These are phyloP conservation scores for Drosophila paranaensis DNA, from an alignment of 2,888 invertebrate genomes.

Conservation along the genomic window DNA sequence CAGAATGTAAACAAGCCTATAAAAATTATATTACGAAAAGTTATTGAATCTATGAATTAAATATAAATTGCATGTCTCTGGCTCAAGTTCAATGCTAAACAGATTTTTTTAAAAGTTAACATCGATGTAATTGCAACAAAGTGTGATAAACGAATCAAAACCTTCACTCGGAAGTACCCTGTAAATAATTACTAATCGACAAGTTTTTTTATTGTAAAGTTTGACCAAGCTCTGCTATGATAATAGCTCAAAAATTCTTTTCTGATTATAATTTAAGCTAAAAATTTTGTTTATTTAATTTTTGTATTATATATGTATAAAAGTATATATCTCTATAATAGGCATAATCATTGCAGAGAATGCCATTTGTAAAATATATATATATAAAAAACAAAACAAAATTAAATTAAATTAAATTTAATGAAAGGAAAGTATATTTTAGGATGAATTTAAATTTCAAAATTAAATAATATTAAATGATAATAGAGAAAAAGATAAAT, in stretches of 20 bases:
- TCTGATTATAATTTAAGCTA: background rate
- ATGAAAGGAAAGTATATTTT: too few relatives aligned
- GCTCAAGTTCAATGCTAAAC: slow-evolving; percentile 35
- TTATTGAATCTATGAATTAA: too few relatives aligned
- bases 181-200: background rate
- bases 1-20: background rate
- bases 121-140: background rate
- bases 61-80: slow-evolving; percentile 16
- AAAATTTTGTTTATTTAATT: background rate
- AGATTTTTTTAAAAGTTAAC: background rate
- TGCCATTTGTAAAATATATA: too few relatives aligned
- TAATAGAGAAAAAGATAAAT: too few relatives aligned
- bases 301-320: too few relatives aligned
- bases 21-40: background rate
- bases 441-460: background rate
- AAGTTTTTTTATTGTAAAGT: background rate
- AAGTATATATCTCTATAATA: too few relatives aligned
- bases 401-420: too few relatives aligned
- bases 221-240: background rate
- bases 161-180: background rate
- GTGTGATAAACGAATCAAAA: background rate
- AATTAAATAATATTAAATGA: too few relatives aligned
- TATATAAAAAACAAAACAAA: too few relatives aligned
- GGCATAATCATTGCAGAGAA: too few relatives aligned
- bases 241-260: too few relatives aligned